A percentile compares a stretch with the other conserved stretches of the same genome.
These are phyloP conservation scores for Avahi laniger DNA, from an alignment of 2,797 vertebrate genomes.

Conservation along the genomic window DNA sequence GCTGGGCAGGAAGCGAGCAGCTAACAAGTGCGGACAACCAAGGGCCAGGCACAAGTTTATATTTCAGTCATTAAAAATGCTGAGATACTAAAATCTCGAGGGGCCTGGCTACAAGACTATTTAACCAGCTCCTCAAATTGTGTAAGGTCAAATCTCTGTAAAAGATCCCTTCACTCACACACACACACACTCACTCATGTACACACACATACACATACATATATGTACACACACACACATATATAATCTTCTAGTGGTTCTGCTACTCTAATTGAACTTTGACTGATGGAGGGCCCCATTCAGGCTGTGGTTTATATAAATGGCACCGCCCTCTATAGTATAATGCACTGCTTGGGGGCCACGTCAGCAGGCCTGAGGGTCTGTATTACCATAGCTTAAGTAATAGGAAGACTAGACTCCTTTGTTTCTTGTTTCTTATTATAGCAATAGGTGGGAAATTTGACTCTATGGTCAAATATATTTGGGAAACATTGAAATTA, in stretches of 20 bases:
- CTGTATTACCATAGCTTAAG: background rate
- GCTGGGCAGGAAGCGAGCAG: background rate
- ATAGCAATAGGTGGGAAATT: background rate
- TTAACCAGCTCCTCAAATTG: background rate
- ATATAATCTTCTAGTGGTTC: background rate
- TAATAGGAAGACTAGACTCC: background rate
- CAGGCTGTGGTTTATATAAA: background rate
- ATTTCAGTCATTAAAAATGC: background rate
- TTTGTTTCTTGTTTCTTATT: background rate
- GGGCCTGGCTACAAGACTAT: background rate
- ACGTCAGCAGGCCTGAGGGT: background rate
- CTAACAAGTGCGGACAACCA: background rate
- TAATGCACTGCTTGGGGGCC: too few species aligned
- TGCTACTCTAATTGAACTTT: background rate
- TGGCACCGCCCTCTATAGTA: background rate
- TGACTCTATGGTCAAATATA: background rate
- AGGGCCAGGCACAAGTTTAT: background rate
- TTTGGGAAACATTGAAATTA: background rate
- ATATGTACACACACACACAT: background rate
- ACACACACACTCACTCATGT: background rate
- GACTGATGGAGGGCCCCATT: background rate
- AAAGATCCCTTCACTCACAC: background rate
- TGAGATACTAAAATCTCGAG: background rate
- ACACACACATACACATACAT: background rate
- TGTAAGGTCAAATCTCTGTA: background rate